Evolutionary conservation across 2,888 invertebrate species (phyloP), one percentile per base, ranked within the genome.

Genomic region (Drosophila mimica): DNA sequence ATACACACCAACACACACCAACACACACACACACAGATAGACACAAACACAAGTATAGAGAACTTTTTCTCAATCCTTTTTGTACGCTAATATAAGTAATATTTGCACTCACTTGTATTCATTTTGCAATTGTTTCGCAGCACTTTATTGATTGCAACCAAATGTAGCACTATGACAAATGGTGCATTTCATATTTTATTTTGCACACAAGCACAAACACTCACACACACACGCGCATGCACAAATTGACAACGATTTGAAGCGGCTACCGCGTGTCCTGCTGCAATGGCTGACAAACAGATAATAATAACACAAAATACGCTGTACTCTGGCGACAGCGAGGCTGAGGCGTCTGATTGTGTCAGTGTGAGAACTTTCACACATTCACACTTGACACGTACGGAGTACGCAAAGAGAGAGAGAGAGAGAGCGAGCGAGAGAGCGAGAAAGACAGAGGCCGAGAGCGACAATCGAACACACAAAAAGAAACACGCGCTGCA

Each of bases 81-180:
- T n/a, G 3, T 38, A 38, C 0, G 36, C n/a, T 30, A 30, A 48
- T 48, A 38, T 36, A 28, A 25, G 54, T 46, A 13, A 57, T 15
- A 60, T 63, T 70, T 49, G 31, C 70, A 79, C 80, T 87, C 75
- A 84, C 88, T 64, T 60, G 68, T 57, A 54, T 67, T 52, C 65
- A 67, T 78, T 63, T 65, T 54, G 46, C 34, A 49, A 58, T 13
- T 34, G 43, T 53, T 62, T 53, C 38, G 59, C 68, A 54, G 67
- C 56, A 52, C 52, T 74, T 74, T 80, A 89, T 89, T 88, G 89
- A 90, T 89, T 90, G 75, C 80, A 76, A 71, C 71, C 61, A 74
- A 66, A 63, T 68, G 43, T 48, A 25, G 72, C 53, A 58, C 38
- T 15, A 60, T 72, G 38, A 53, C 38, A 57, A 62, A 49, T 67